Base-by-base conservation (phyloP, 2,888 invertebrate species). In the Atethmia centrago region DNA sequence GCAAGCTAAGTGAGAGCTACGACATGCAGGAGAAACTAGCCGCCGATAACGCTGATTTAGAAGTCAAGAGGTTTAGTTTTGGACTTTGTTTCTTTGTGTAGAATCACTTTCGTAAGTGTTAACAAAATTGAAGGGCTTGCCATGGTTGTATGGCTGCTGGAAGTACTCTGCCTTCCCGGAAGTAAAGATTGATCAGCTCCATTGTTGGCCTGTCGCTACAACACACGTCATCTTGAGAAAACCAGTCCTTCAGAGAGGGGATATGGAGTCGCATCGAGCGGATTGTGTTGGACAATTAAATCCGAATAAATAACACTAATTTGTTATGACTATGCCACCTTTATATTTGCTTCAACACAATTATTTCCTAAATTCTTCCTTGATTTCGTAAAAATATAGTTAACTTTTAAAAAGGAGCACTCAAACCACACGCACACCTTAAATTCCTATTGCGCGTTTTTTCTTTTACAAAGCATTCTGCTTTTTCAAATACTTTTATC, bases 21-120 rank as follows among this genome's bases (percentile, higher is more conserved):
- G 96, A 96, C 83, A 97, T 97, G 97, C 97, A 97, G 87, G 97
- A 97, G 90, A 97, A 97, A 90, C 93, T 98, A 68, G 97, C 97
- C 0, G 96, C 97, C 10, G 97, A 97, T 91, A 97, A 97, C 91
- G 97, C 97, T 21, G 96, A 97, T 87, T 93, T 98, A 85, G 97
- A 98, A 94, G 97, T 97, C 68, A 97, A 97, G 90, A 97, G 97
- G 97, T 97, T 77, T 71, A 67, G 7, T 71, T 70, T 69, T 69
- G 16, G 49, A 53, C 10, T 25, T 67, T 84, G 45, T 71, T 63
- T 71, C 40, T 49, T n/a, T 14, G 7, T 31, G 7, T 31, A 31
- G 16, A 49, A 64, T 12, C 19, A n/a, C 2, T n/a, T n/a, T 3
- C 31, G 19, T 7, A n/a, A 19, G 12, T 51, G 7, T n/a, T n/a